Evolutionary conservation across 2,888 invertebrate genomes (phyloP), one percentile per base, ranked within the genome.

Genomic region (Drosophila peninsularis): DNA sequence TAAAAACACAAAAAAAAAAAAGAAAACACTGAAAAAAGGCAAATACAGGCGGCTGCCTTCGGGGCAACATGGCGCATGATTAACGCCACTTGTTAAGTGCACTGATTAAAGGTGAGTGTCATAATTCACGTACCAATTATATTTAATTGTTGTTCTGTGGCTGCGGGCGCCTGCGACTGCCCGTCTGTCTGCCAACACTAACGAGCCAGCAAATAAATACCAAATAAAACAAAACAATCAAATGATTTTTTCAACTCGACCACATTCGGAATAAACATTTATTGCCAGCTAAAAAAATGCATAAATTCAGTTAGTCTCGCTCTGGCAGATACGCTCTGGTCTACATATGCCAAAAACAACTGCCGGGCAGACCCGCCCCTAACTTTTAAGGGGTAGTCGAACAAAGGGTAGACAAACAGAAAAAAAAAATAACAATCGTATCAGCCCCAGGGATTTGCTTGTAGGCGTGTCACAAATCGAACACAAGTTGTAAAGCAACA

Each of bases 21-120:
- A 30, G 0, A 17, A 1, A 11, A 27, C 2, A 24, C 34, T 34
- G 34, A 50, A 36, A 24, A 36, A n/a, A 6, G 36, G 24, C 36
- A 44, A 42, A 54, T 11, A 34, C 64, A 47, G 44, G 42, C 54
- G 44, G n/a, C 45, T 66, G 52, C 34, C 58, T 66, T 63, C 50
- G 39, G 65, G 67, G 34, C 65, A 69, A 71, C 64, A 82, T 82
- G 84, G 65, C 84, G 78, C 57, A 81, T 87, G 82, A 75, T 81
- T 81, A 87, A 84, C 85, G 72, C 45, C 64, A 32, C 49, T 58
- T 69, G 68, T 64, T 71, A 62, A 63, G 30, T 62, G 63, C 50
- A 65, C 53, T 70, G 75, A 81, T 82, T 87, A 67, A 75, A 72
- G 82, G 82, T 87, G 75, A 82, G 82, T 87, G 68, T 61, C 75